Base-by-base conservation (phyloP, 2,888 invertebrate genomes). In the Platycheirus rosarum region DNA sequence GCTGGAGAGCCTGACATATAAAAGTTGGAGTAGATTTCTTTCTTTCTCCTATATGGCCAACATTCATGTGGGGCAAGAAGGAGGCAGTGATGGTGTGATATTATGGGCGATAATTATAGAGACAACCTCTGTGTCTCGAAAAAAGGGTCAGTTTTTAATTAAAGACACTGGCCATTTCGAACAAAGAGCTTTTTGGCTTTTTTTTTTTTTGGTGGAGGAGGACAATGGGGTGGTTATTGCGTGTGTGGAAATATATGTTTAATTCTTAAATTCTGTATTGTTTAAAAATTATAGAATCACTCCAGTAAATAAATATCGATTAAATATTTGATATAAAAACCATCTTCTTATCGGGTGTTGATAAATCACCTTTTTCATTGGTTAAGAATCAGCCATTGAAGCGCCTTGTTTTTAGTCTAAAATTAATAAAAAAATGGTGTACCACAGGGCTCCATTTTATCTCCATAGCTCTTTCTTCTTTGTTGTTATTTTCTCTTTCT, bases 51-150 rank as follows among this genome's bases (percentile, higher is more conserved):
- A 14, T 14, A 55, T n/a, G n/a, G 18, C 8, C 16, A 26, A 65
- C 23, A 44, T 37, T 53, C 44, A 46, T 55, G 76, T 53, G 68
- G 9, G 53, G 55, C 13, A 20, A 40, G 6, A 2, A 26, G 55
- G 14, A 20, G 37, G 37, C 13, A 65, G 46, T 48, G 40, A 68
- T 69, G 68, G 78, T 74, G 78, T 63, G 74, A 74, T 69, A 74
- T 68, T 79, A 74, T 63, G 68, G 63, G 55, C 35, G 62, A 79
- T 79, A 79, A 74, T 79, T 79, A 78, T 62, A 23, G 40, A 14
- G 62, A 53, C 73, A 71, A 51, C 20, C 44, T 49, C 18, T 37
- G 13, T 37, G 37, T 42, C 8, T 29, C n/a, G 18, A 23, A 23
- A 35, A 62, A 55, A 32, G 32, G 55, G 44, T 55, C 44, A 53